Evolutionary conservation across 2,888 invertebrate species (phyloP), one percentile per base, ranked within the genome.

Genomic region (Oligia strigilis): DNA sequence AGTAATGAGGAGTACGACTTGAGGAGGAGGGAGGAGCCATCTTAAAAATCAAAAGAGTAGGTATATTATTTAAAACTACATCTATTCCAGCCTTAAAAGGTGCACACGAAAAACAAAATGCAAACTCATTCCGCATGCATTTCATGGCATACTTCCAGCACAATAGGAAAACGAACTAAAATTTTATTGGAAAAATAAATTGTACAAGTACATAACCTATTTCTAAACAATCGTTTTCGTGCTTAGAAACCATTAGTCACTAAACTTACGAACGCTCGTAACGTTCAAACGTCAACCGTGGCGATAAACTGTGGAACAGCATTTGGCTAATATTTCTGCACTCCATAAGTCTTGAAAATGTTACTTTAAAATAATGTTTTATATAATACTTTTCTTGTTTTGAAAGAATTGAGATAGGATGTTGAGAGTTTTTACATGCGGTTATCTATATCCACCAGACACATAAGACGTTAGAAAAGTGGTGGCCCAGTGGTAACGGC

Each of bases 181-280:
- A 77, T 78, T 82, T 79, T 84, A 86, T 88, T 87, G 74, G 82
- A 77, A 88, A 87, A 78, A 81, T 81, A 88, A 86, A 82, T 80
- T 76, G 23, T 73, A 84, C 69, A 46, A 69, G 74, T 76, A 84
- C 84, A 81, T 87, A 88, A 88, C 86, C 89, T 81, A 85, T 89
- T 88, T 89, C 86, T 84, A 80, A 87, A 75, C 87, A 87, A 86
- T 88, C 86, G 86, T 88, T 86, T 91, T 90, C 93, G 93, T 93
- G 93, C 78, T 88, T 77, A 55, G 49, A 40, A 75, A 65, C 85
- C 89, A 93, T 93, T 92, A 93, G 78, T 93, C 91, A 93, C 84
- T 81, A 87, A 89, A 84, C 85, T 90, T 89, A 89, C 86, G 78
- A 89, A 90, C 88, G 71, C 71, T 78, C 66, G 78, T 74, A 83